phyloP scores from a whole-genome alignment of 2,888 invertebrate species.

The Aleiodes leptofemur region DNA sequence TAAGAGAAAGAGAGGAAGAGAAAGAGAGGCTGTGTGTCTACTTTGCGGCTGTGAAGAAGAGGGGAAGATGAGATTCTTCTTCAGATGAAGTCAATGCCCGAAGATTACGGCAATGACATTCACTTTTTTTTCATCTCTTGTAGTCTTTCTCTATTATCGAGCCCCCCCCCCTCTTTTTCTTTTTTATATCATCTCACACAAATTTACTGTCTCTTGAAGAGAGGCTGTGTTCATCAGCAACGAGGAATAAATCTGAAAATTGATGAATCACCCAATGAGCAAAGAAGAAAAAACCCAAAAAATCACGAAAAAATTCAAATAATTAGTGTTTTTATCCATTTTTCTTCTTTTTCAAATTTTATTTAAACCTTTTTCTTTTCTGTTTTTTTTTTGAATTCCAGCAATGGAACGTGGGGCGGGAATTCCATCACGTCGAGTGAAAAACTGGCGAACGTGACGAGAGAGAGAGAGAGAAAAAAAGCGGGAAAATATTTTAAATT shows the following conservation, averaged over 20 bases:
- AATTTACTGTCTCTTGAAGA: neutral
- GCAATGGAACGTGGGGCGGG: slow-evolving; percentile 15
- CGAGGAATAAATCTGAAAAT: neutral
- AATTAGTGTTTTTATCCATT: neutral
- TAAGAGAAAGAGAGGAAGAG: too few relatives aligned
- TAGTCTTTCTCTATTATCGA: slow-evolving; percentile 45
- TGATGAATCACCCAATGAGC: neutral
- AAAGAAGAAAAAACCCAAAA: neutral
- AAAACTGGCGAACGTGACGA: slow-evolving; percentile 21
- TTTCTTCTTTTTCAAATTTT: neutral
- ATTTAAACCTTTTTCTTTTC: neutral
- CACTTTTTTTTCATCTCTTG: slow-evolving; percentile 73
- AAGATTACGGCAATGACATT: slow-evolving; percentile 76
- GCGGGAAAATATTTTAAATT: slow-evolving; percentile 17
- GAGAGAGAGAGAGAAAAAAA: slow-evolving; percentile 5
- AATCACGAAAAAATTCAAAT: neutral
- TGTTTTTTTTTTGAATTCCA: slow-evolving; percentile 20
- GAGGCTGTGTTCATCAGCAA: too few relatives aligned
- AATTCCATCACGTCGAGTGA: slow-evolving; percentile 38
- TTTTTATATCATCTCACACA: slow-evolving; percentile 35
- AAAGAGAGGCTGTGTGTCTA: too few relatives aligned
- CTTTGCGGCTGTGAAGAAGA: slow-evolving; percentile 53
- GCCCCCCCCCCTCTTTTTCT: slow-evolving; percentile 33
- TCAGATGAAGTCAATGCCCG: slow-evolving; percentile 74
- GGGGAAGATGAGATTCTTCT: slow-evolving; percentile 45